These are phyloP conservation scores for Manis crassicaudata DNA, from an alignment of 2,797 vertebrate genomes.

Conservation along the genomic window DNA sequence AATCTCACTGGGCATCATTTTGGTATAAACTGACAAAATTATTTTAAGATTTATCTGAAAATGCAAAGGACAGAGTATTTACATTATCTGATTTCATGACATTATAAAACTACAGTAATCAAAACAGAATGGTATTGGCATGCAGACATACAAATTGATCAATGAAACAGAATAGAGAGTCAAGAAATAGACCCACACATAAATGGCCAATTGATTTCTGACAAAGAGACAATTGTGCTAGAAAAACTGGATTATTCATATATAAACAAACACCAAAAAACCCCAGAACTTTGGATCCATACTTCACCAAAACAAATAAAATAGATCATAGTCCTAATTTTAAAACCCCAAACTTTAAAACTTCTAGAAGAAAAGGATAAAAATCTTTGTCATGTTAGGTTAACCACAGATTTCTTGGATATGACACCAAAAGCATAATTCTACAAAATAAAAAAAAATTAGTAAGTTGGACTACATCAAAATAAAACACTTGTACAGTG, in stretches of 20 bases:
- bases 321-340: neutral
- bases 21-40: neutral
- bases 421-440: neutral
- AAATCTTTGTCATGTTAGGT: neutral
- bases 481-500: neutral
- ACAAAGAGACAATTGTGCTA: neutral
- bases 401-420: neutral
- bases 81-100: neutral
- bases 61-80: neutral
- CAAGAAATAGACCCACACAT: neutral
- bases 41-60: neutral
- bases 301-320: neutral
- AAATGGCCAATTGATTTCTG: neutral
- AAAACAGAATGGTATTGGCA: neutral
- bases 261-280: neutral
- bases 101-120: neutral
- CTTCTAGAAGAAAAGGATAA: neutral
- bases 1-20: neutral
- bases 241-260: neutral
- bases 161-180: neutral
- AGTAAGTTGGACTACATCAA: neutral
- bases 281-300: neutral
- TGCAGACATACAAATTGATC: neutral
- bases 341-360: neutral
- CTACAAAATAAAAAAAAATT: conserved; percentile 1